These are phyloP conservation scores for Panopea generosa DNA, from an alignment of 2,888 invertebrate genomes.

Conservation along the genomic window DNA sequence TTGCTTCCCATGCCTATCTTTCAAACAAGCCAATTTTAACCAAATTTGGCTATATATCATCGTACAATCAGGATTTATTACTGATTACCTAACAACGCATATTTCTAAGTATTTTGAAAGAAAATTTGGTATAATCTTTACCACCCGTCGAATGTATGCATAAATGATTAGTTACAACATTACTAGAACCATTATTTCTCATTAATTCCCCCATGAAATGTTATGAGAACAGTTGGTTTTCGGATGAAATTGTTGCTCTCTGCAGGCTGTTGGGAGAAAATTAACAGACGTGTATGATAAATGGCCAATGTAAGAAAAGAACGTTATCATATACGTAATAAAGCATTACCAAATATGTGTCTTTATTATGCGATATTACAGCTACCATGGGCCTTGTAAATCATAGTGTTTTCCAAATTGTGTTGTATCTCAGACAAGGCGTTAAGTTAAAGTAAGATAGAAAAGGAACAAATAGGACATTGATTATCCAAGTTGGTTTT, in stretches of 20 bases:
- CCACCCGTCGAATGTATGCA: background rate
- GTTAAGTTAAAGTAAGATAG: no score
- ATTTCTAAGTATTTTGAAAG: background rate
- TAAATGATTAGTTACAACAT: constrained; percentile 26
- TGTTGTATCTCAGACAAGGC: no score
- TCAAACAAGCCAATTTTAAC: background rate
- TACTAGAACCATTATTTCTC: constrained; percentile 36
- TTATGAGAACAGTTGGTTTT: constrained; percentile 21
- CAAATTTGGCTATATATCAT: constrained; percentile 4
- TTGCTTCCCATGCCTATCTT: background rate
- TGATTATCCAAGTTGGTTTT: no score
- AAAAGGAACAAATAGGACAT: no score
- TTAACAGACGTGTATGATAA: constrained; percentile 32
- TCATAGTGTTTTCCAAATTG: no score
- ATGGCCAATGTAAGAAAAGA: background rate
- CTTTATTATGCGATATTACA: no score
- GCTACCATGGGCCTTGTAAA: no score
- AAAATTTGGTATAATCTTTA: no score
- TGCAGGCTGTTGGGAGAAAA: constrained; percentile 28
- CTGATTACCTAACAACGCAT: background rate
- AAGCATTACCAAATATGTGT: no score
- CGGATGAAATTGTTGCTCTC: constrained; percentile 49
- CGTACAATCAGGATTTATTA: constrained; percentile 1
- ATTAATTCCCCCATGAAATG: constrained; percentile 27
- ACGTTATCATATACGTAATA: no score